Base-by-base conservation (phyloP, 2,888 invertebrate genomes). In the Hermodice carunculata region DNA sequence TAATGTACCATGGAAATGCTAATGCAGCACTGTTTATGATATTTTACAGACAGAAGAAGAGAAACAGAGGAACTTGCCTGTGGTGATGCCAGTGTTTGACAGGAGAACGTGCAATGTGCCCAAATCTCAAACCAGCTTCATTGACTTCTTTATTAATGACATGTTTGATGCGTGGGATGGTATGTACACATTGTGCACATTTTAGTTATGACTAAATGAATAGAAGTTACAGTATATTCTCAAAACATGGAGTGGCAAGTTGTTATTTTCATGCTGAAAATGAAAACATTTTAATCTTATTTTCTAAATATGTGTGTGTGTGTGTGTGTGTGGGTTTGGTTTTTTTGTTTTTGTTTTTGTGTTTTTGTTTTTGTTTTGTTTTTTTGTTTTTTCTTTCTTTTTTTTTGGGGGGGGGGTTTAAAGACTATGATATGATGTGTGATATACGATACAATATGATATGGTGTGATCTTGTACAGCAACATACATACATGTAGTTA, bases 41-140 rank as follows among this genome's bases (percentile, higher is more conserved):
- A 48, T 40, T 64, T 79, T 79, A 19, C 77, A 98, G 90, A 98
- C 98, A 6, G 97, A 97, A 82, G 97, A 98, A 83, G 98, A 99
- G 87, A 96, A 95, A 82, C 89, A 90, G 17, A 90, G 91, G 73
- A 92, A 92, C 53, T 87, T 98, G 79, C 98, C 98, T 0, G 94
- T 98, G 8, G 95, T 98, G 70, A 98, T 99, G 98, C 97, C 98
- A 8, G 94, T 96, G 91, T 99, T 98, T 87, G 98, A 98, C 87
- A 91, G 97, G 75, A 90, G 91, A 66, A 92, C 94, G 1, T 98
- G 98, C 88, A 97, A 96, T 80, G 94, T 99, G 84, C 97, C 98
- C 59, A 94, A 96, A 87, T 96, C 97, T 66, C 98, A 98, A 89
- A 95, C 96, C 79, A 96, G 96, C 63, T 98, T 98, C 87, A 93